Percentiles rank a stretch among this genome's conserved stretches.
These are phyloP conservation scores for Tillus elongatus DNA, from an alignment of 2,888 invertebrate genomes.

Conservation along the genomic window DNA sequence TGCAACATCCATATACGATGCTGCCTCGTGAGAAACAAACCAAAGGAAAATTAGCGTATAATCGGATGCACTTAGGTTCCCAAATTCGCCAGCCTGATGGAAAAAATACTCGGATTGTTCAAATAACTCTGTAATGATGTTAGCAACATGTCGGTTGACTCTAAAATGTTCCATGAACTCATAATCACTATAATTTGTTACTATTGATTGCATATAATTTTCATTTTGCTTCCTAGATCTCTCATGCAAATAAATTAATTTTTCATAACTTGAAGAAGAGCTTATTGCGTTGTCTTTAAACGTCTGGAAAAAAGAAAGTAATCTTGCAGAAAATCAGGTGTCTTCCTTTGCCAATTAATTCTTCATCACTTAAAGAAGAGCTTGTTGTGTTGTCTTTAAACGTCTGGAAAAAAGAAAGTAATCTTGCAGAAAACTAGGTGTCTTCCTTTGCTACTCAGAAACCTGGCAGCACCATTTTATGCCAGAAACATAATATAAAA, in stretches of 20 bases:
- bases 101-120: conserved; percentile 8
- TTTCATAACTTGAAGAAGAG: background rate
- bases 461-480: no score
- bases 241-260: background rate
- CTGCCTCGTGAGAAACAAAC: conserved; percentile 15
- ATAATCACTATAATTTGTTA: conserved; percentile 8
- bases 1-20: conserved; percentile 14
- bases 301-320: no score
- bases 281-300: no score
- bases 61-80: conserved; percentile 10
- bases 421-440: no score
- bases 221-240: background rate
- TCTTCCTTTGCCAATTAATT: no score
- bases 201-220: conserved; percentile 8
- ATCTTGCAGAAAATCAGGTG: no score
- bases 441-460: no score
- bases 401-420: no score
- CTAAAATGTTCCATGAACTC: conserved; percentile 10
- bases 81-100: conserved; percentile 8
- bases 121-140: conserved; percentile 4
- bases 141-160: conserved; percentile 5
- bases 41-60: no score
- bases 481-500: no score
- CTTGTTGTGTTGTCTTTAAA: no score
- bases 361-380: no score